Base-by-base conservation (phyloP, 2,888 invertebrate genomes). In the Drosophila differens region DNA sequence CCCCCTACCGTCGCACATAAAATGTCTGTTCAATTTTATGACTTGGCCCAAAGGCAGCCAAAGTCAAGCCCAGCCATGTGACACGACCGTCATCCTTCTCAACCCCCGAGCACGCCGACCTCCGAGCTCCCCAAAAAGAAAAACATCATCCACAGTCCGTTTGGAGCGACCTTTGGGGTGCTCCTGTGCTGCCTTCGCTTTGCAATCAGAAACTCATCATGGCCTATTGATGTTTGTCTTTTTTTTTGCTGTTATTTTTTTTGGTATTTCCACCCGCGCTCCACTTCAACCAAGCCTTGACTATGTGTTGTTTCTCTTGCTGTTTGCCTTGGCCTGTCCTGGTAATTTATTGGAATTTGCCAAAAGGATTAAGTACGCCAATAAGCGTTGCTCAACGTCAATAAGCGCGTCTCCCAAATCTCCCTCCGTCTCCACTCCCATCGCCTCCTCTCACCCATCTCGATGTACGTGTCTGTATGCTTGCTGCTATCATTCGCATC, bases 291-390 rank as follows among this genome's bases (percentile, higher is more conserved):
- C 47, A 47, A 4, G 59, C n/a, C 19, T 28, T 51, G 60, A 67
- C 49, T 64, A 64, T 52, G n/a, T 54, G 33, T 33, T 71, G 72
- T 74, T 63, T 52, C 37, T 55, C 33, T 44, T 66, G 52, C 59
- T 67, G 69, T 76, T 69, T 66, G 71, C 66, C 39, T 62, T 65
- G 58, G 80, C 68, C 70, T 55, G 63, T 37, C 57, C 66, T 81
- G 81, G 84, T 86, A 86, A 90, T 88, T 88, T 88, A 90, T 88
- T 90, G 90, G 90, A 89, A 88, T 90, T 90, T 84, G 81, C 82
- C 87, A 90, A 90, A 88, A 88, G 87, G 90, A 90, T 88, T 90
- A 88, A 88, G 90, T 89, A 78, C 87, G 90, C 87, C 90, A 90
- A 88, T 88, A 90, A 90, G 90, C 90, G 85, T 89, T 85, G 89